Percentiles rank a stretch among this genome's conserved stretches.
phyloP scores from a whole-genome alignment of 2,797 vertebrate genomes.

The Artibeus lituratus region DNA sequence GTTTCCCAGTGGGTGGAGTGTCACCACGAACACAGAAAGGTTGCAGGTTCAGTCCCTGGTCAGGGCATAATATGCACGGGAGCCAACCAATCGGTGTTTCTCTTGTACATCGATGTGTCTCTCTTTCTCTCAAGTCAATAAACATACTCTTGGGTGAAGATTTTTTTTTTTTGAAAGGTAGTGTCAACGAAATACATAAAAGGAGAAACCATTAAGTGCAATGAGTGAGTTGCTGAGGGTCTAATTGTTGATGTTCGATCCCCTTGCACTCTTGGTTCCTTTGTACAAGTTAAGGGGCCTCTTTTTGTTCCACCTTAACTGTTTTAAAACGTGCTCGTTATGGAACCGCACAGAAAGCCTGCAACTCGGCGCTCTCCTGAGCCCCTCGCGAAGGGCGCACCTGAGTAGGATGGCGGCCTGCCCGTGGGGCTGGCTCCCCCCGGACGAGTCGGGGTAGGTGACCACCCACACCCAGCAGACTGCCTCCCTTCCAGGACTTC shows the following conservation, averaged over 20 bases:
- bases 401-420: accelerated
- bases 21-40: no score
- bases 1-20: no score
- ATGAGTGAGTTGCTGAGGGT: not conserved
- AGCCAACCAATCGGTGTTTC: no score
- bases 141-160: no score
- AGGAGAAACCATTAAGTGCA: not conserved
- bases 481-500: no score
- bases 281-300: not conserved
- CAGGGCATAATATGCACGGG: no score
- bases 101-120: no score
- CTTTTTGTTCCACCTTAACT: not conserved
- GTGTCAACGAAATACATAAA: not conserved
- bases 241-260: not conserved
- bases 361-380: not conserved
- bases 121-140: no score
- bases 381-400: accelerated
- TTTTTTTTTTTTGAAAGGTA: not conserved
- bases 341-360: not conserved
- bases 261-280: not conserved
- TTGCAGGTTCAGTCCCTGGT: no score
- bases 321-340: not conserved
- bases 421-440: no score
- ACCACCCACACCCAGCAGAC: not conserved
- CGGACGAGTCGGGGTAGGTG: no score